phyloP scores from a whole-genome alignment of 1,140 invertebrate genomes.

The Brachionus calyciflorus region DNA sequence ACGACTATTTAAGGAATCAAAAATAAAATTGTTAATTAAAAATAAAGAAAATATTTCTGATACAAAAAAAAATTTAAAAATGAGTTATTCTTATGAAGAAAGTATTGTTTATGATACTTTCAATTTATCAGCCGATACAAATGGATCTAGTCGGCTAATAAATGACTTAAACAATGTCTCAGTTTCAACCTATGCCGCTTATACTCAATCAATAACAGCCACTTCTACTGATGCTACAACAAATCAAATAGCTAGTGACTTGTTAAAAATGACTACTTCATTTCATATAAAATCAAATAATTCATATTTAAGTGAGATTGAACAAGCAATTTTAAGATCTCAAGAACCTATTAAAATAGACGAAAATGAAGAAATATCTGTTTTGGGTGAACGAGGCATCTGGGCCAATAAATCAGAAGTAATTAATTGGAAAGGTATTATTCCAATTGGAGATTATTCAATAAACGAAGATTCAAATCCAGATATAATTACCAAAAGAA shows the following conservation, averaged over 20 bases:
- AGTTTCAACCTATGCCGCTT: too few species aligned
- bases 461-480: slow-evolving; percentile 43
- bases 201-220: too few species aligned
- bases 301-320: slow-evolving; percentile 19
- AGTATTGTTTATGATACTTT: too few species aligned
- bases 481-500: slow-evolving; percentile 5
- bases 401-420: slow-evolving; percentile 16
- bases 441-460: slow-evolving; percentile 8
- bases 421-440: neutral
- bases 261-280: neutral
- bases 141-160: too few species aligned
- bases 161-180: too few species aligned
- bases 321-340: slow-evolving; percentile 31
- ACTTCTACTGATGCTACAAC: neutral
- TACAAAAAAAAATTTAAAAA: too few species aligned
- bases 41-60: too few species aligned
- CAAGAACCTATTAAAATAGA: slow-evolving; percentile 11
- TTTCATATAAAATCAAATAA: too few species aligned
- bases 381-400: neutral
- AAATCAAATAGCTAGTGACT: neutral
- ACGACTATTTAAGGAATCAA: too few species aligned
- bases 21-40: too few species aligned
- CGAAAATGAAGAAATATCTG: slow-evolving; percentile 31
- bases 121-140: too few species aligned
- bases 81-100: too few species aligned